Conservation (phyloP, 2,888 invertebrate species). For the Tipula helvola region DNA sequence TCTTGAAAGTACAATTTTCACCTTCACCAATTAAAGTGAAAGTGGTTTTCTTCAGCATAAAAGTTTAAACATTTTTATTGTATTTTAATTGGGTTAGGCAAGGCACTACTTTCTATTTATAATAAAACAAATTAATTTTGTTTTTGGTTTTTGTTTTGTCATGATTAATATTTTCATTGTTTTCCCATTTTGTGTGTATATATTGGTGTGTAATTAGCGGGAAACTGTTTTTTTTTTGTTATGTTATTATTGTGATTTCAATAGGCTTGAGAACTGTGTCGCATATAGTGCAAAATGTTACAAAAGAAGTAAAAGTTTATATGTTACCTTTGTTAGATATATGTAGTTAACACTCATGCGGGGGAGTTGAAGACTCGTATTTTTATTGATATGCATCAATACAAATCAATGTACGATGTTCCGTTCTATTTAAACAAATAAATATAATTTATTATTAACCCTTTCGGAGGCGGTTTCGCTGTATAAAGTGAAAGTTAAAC, state of each 20-base stretch:
- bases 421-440: neutral
- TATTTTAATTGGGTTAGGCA: neutral
- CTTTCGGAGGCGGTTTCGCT: neutral
- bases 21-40: neutral
- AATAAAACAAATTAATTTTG: neutral
- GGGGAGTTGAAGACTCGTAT: neutral
- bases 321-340: neutral
- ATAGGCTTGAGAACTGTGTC: neutral
- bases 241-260: neutral
- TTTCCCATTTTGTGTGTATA: neutral
- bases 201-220: neutral
- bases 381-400: neutral
- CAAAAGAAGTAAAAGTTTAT: neutral
- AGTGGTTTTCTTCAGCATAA: neutral
- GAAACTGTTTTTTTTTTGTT: neutral
- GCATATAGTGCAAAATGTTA: neutral
- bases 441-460: neutral
- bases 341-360: neutral
- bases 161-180: slow-evolving; percentile 4
- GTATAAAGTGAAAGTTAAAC: neutral
- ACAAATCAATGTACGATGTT: neutral
- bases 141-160: neutral
- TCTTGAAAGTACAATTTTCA: neutral
- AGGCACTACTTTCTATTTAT: neutral
- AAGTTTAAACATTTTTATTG: neutral